phyloP scores from a whole-genome alignment of 2,113 vertebrate genomes.

The Catharus bicknelli region DNA sequence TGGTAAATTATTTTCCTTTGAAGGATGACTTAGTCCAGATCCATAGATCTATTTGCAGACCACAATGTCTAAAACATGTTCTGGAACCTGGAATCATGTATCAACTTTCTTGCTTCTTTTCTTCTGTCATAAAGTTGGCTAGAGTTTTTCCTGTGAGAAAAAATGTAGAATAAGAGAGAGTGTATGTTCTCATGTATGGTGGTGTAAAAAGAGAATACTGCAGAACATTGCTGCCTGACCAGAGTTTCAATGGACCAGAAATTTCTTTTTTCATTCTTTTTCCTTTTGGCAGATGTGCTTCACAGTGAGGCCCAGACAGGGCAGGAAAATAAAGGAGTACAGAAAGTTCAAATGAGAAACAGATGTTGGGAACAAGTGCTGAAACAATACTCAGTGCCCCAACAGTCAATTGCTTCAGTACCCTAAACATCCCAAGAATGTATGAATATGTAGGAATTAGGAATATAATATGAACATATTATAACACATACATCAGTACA shows the following conservation, averaged over 20 bases:
- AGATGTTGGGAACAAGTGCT: not conserved
- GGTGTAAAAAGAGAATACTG: not conserved
- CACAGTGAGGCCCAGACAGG: not conserved
- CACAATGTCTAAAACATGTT: not conserved
- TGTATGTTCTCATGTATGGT: fast-evolving
- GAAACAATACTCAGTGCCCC: not conserved
- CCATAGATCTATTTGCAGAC: not conserved
- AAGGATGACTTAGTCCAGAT: not conserved
- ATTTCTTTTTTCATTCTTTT: not conserved
- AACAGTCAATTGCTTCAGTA: not conserved
- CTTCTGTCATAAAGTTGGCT: not conserved
- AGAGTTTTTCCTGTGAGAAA: not conserved
- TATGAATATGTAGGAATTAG: not conserved
- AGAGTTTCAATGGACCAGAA: not conserved
- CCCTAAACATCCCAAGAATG: not conserved
- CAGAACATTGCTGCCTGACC: not conserved
- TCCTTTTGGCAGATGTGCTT: not conserved
- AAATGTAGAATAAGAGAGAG: not conserved
- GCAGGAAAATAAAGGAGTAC: not conserved
- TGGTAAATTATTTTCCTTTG: not conserved
- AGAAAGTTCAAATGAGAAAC: conserved; percentile 33
- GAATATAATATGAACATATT: not conserved
- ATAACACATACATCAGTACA: not conserved
- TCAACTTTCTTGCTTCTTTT: not conserved
- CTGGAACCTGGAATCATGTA: not conserved